Base-by-base conservation (phyloP, 2,888 invertebrate species). In the Napeogenes sylphis region DNA sequence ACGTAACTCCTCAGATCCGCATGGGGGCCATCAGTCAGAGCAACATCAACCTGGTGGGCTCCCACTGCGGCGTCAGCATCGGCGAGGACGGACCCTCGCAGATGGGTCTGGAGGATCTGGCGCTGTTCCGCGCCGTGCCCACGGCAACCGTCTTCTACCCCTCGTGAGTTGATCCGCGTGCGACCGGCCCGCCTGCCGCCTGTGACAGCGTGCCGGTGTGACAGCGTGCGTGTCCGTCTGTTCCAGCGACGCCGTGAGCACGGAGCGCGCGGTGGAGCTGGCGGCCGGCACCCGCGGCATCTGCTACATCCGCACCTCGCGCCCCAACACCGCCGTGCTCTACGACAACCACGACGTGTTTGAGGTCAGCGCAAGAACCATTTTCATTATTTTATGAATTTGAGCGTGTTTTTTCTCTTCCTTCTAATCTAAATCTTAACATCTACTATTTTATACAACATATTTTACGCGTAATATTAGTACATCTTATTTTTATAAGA, bases 11-110 rank as follows among this genome's bases (percentile, higher is more conserved):
- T 2, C 76, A 95, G 94, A 97, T 99, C 81, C 95, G 99, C 68
- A 99, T 99, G 99, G 99, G 98, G 30, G 99, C 99, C 58, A 98
- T 99, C 82, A 99, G 99, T 46, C 98, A 98, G 92, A 96, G 97
- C 33, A 99, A 99, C 86, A 95, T 97, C 30, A 99, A 99, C 90
- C 97, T 98, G 84, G 97, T 92, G 65, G 99, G 99, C 0, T 99
- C 99, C 0, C 99, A 99, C 90, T 98, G 97, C 85, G 99, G 99
- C 54, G 96, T 99, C 32, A 98, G 98, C 77, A 99, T 99, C 87
- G 99, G 99, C 45, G 99, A 99, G 90, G 99, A 99, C 89, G 99
- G 99, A 0, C 99, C 99, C 21, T 97, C 97, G 62, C 99, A 99
- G 91, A 99, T 99, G 99, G 99, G 98, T 4, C 92, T 99, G n/a